Evolutionary conservation across 2,888 invertebrate species (phyloP), one percentile per base, ranked within the genome.

Genomic region (Harmothoe impar): DNA sequence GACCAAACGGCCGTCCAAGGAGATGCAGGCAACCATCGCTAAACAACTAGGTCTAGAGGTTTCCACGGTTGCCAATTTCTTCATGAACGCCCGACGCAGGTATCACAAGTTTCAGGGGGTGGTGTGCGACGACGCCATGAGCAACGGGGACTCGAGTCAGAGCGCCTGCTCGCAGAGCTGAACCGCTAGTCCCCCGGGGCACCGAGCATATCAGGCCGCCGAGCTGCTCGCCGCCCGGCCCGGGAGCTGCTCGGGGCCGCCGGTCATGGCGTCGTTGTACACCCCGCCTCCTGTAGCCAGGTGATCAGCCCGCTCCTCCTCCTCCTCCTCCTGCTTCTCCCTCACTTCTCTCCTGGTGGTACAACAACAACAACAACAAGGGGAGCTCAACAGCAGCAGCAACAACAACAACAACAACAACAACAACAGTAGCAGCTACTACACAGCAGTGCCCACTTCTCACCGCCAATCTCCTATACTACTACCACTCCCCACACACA

Each of bases 11-110:
- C 99, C 99, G 94, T 99, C 99, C 93, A 99, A 99, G 96, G 99
- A 99, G 97, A 99, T 99, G 99, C 99, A 99, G 97, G 98, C 99
- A 95, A 99, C 99, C 94, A 99, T 99, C 96, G 99, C 99, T 52
- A 97, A 99, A 93, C 99, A 99, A 96, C 97, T 99, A 94, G 99
- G 99, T 92, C 97, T 99, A 93, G 99, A 99, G 96, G 98, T 99
- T 90, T 99, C 98, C 90, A 99, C 99, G 20, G 99, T 99, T 91
- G 99, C 99, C 89, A 99, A 99, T 96, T 99, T 99, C 97, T 99
- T 99, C 97, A 99, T 99, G 99, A 99, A 99, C 96, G 99, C 99
- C 23, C 97, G 99, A 91, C 97, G 99, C 94, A 97, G 99, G 93
- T 96, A 90, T 31, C 90, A 90, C 81, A 90, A 90, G 90, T 90